Evolutionary conservation across 2,888 invertebrate species (phyloP).

Genomic region (Cheilosia vulpina): DNA sequence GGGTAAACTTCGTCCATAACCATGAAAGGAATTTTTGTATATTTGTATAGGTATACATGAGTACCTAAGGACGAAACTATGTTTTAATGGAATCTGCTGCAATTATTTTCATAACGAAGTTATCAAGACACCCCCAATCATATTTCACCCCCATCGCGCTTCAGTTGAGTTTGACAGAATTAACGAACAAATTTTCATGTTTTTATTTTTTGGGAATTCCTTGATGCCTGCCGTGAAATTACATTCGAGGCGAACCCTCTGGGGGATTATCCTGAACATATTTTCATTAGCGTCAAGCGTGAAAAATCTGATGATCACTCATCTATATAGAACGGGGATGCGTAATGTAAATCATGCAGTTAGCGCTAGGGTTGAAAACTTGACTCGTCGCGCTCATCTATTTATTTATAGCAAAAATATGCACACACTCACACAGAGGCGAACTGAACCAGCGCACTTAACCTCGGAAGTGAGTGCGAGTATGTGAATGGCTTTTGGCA

Average conservation of each 20-base stretch:
- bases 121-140: slow-evolving; percentile 56
- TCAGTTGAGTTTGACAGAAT: slow-evolving; percentile 42
- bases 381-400: slow-evolving; percentile 37
- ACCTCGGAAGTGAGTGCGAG: slow-evolving; percentile 30
- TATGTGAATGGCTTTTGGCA: slow-evolving; percentile 47
- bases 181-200: slow-evolving; percentile 15
- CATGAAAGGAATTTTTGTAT: slow-evolving; percentile 29
- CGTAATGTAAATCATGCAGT: slow-evolving; percentile 67
- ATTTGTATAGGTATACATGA: slow-evolving; percentile 2
- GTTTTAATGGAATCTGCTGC: slow-evolving; percentile 7
- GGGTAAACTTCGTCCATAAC: slow-evolving; percentile 15
- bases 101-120: slow-evolving; percentile 71
- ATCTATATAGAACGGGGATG: slow-evolving; percentile 43
- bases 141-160: slow-evolving; percentile 26
- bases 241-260: slow-evolving; percentile 59
- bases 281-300: slow-evolving; percentile 76
- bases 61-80: slow-evolving; percentile 5
- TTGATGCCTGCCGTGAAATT: slow-evolving; percentile 69
- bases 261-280: slow-evolving; percentile 70
- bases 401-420: slow-evolving; percentile 64
- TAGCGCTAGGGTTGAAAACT: slow-evolving; percentile 59
- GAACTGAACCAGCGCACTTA: slow-evolving; percentile 50
- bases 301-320: slow-evolving; percentile 75
- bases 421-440: slow-evolving; percentile 17
- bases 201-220: slow-evolving; percentile 41